Evolutionary conservation across 2,797 vertebrate species (phyloP).

Genomic region (Melanotaenia nigrans): DNA sequence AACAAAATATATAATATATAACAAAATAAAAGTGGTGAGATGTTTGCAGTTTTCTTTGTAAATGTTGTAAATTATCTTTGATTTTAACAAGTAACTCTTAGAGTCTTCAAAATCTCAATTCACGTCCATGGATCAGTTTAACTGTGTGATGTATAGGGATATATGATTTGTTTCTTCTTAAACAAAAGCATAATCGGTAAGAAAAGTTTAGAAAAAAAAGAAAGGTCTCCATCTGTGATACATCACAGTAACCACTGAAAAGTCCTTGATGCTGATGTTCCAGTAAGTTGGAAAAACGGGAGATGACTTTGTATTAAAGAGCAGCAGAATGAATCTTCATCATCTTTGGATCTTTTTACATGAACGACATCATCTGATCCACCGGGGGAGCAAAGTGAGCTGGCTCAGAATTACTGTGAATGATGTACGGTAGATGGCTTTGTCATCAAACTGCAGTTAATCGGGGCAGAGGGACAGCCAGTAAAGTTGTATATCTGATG

Average conservation of each 20-base stretch:
- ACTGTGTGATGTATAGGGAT: conserved; percentile 31
- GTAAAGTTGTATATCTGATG: conserved; percentile 77
- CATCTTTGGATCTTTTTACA: conserved; percentile 41
- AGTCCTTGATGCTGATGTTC: conserved; percentile 60
- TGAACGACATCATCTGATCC: conserved; percentile 60
- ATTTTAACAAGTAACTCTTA: no score
- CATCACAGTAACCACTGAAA: conserved; percentile 44
- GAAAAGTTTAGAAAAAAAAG: no score
- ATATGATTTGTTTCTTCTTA: conserved; percentile 52
- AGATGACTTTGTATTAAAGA: conserved; percentile 52
- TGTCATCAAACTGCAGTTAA: conserved; percentile 75
- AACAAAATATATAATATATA: no score
- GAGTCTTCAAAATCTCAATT: no score
- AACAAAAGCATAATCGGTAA: conserved; percentile 10
- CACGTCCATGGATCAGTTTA: conserved; percentile 22
- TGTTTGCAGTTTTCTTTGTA: not conserved
- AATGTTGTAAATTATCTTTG: not conserved
- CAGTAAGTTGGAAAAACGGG: conserved; percentile 52
- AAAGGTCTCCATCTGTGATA: conserved; percentile 24
- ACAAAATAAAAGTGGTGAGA: not conserved
- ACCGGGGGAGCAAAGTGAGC: conserved; percentile 52
- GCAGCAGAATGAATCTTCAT: conserved; percentile 66
- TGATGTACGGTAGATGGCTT: conserved; percentile 66
- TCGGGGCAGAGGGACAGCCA: conserved; percentile 64
- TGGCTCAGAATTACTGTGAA: conserved; percentile 46